Evolutionary conservation across 2,797 vertebrate genomes (phyloP).

Genomic region (Halcyon chelicuti): DNA sequence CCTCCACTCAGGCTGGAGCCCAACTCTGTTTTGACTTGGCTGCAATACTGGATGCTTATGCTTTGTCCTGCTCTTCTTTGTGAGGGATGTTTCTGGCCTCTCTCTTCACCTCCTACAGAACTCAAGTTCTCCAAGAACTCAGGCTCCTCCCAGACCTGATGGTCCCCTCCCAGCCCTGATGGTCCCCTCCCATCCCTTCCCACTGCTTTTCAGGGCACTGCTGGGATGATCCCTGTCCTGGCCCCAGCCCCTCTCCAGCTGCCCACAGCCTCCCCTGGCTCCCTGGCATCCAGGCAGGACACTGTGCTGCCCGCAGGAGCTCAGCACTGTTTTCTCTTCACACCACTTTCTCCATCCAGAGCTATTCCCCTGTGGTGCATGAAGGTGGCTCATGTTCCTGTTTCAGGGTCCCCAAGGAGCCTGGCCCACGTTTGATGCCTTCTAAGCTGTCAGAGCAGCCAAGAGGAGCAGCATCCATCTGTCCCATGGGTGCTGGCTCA

Average conservation of each 20-base stretch:
- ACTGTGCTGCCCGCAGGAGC: neutral
- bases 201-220: neutral
- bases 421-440: neutral
- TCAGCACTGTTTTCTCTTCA: neutral
- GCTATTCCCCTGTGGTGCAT: neutral
- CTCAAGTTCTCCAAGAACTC: neutral
- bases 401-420: neutral
- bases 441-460: neutral
- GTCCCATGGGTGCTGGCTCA: neutral
- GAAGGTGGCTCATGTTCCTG: neutral
- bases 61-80: neutral
- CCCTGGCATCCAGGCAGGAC: neutral
- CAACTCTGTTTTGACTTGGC: neutral
- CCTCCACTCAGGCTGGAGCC: neutral
- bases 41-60: neutral
- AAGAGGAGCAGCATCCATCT: fast-evolving
- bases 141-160: neutral
- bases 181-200: neutral
- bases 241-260: neutral
- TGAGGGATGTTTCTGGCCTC: neutral
- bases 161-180: neutral
- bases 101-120: neutral
- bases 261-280: neutral
- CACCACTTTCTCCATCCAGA: neutral
- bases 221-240: too few relatives aligned